phyloP scores from a whole-genome alignment of 1,140 invertebrate genomes.

The Thaumatotibia leucotreta region DNA sequence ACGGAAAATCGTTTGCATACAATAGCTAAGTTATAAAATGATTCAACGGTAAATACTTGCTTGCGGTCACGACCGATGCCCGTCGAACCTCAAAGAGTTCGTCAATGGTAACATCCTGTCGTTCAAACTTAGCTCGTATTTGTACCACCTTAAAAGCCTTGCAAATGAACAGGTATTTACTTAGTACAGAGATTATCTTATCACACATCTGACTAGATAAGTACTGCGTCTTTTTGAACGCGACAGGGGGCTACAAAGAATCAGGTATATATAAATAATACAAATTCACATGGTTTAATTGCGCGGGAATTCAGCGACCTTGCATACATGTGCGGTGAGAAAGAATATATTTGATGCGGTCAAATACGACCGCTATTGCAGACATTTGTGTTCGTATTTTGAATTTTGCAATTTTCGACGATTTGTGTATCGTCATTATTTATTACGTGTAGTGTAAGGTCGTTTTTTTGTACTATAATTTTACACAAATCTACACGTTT shows the following conservation, averaged over 20 bases:
- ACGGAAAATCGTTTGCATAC: conserved; percentile 25
- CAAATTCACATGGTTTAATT: background rate
- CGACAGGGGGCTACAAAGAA: background rate
- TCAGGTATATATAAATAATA: background rate
- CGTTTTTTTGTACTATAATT: too few species aligned
- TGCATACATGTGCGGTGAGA: background rate
- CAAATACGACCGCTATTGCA: background rate
- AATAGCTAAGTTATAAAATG: conserved; percentile 23
- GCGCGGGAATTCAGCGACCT: background rate
- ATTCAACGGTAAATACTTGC: conserved; percentile 25
- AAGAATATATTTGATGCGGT: background rate
- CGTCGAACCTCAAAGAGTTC: background rate
- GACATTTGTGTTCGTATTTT: background rate
- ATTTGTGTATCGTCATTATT: too few species aligned
- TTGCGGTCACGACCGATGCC: conserved; percentile 2
- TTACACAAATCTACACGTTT: too few species aligned
- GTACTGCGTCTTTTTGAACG: too few species aligned
- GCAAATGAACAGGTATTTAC: background rate
- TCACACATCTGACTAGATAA: background rate
- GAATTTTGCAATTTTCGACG: too few species aligned
- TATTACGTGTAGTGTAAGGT: too few species aligned
- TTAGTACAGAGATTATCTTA: background rate
- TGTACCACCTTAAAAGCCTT: background rate
- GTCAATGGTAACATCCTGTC: background rate
- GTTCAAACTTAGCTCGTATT: background rate